Evolutionary conservation across 1,140 invertebrate genomes (phyloP).

Genomic region (Drosophila melanogaster): Release_6_plus_ISO1_MT NT_033779.5:19086501-19087000

Average conservation of each 20-base stretch:
- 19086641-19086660: neutral
- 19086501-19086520: conserved; percentile 5
- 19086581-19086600: neutral
- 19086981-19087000: conserved; percentile 25
- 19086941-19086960: conserved; percentile 12
- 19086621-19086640: neutral
- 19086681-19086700: too few species aligned
- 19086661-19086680: too few species aligned
- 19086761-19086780: too few species aligned
- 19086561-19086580: neutral
- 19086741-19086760: too few species aligned
- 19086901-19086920: conserved; percentile 40
- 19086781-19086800: too few species aligned
- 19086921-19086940: conserved; percentile 72
- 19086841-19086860: conserved; percentile 10
- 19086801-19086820: neutral
- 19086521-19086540: neutral
- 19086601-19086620: too few species aligned
- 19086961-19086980: conserved; percentile 32
- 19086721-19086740: too few species aligned
- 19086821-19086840: neutral
- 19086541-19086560: neutral
- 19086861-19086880: conserved; percentile 9
- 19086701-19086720: too few species aligned
- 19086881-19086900: conserved; percentile 51